phyloP scores from a whole-genome alignment of 2,797 vertebrate species.

The Trematomus bernacchii region DNA sequence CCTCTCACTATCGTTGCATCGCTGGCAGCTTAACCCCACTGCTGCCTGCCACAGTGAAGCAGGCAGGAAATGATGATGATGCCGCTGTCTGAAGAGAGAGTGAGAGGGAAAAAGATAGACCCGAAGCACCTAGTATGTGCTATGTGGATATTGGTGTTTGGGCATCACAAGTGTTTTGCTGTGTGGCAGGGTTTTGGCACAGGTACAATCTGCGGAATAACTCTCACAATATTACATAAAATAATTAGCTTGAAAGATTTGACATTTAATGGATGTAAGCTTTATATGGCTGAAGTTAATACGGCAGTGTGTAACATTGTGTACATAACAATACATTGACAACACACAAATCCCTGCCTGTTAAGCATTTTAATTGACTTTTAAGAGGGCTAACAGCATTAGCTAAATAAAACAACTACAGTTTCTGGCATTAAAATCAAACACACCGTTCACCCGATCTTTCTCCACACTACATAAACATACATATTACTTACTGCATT shows the following conservation, averaged over 20 bases:
- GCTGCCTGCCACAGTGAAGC: conserved; percentile 67
- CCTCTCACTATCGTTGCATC: conserved; percentile 83
- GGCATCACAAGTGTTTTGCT: conserved; percentile 36
- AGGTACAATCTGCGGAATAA: conserved; percentile 11
- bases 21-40: conserved; percentile 83
- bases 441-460: background rate
- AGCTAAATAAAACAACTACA: background rate
- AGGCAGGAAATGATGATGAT: conserved; percentile 64
- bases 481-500: background rate
- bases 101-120: conserved; percentile 42
- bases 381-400: background rate
- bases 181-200: conserved; percentile 32
- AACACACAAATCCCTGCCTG: background rate
- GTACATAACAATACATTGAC: background rate
- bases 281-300: background rate
- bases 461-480: background rate
- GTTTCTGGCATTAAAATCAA: background rate
- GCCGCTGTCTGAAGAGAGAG: conserved; percentile 64
- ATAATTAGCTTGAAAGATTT: background rate
- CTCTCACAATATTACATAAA: background rate
- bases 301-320: background rate
- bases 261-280: background rate
- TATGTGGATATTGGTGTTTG: conserved; percentile 49
- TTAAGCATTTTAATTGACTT: background rate
- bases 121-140: conserved; percentile 23